A percentile compares a stretch with the other conserved stretches of the same genome.
Evolutionary conservation across 2,797 vertebrate genomes (phyloP).

Genomic region (Acipenser transmontanus): DNA sequence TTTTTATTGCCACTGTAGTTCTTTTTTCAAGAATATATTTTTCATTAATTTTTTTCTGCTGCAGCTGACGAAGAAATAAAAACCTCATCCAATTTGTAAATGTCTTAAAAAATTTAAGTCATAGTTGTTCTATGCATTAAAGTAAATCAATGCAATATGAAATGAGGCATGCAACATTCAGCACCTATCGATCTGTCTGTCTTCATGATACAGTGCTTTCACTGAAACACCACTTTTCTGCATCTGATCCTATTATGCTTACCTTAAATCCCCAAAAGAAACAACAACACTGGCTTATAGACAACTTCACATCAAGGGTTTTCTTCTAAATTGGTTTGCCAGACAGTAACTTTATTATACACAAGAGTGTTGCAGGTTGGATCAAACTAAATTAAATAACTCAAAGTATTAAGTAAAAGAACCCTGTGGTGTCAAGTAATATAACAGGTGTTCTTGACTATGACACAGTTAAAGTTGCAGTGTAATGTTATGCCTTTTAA

Average conservation of each 20-base stretch:
- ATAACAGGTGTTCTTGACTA: too few relatives aligned
- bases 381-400: too few relatives aligned
- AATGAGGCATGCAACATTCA: slow-evolving; percentile 57
- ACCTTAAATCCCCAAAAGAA: slow-evolving; percentile 31
- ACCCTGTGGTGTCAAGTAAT: too few relatives aligned
- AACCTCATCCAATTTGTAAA: neutral
- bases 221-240: slow-evolving; percentile 54
- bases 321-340: neutral
- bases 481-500: too few relatives aligned
- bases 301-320: neutral
- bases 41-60: too few relatives aligned
- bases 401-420: too few relatives aligned
- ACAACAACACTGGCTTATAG: neutral
- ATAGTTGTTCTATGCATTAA: slow-evolving; percentile 19
- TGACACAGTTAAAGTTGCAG: too few relatives aligned
- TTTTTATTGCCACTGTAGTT: too few relatives aligned
- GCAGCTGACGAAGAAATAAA: too few relatives aligned
- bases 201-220: slow-evolving; percentile 53
- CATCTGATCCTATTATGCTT: slow-evolving; percentile 45
- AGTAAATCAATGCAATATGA: slow-evolving; percentile 54
- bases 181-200: slow-evolving; percentile 58
- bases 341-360: neutral
- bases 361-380: too few relatives aligned
- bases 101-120: neutral
- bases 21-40: too few relatives aligned